Conservation (phyloP, 2,797 vertebrate genomes). For the Otolemur crassicaudatus region DNA sequence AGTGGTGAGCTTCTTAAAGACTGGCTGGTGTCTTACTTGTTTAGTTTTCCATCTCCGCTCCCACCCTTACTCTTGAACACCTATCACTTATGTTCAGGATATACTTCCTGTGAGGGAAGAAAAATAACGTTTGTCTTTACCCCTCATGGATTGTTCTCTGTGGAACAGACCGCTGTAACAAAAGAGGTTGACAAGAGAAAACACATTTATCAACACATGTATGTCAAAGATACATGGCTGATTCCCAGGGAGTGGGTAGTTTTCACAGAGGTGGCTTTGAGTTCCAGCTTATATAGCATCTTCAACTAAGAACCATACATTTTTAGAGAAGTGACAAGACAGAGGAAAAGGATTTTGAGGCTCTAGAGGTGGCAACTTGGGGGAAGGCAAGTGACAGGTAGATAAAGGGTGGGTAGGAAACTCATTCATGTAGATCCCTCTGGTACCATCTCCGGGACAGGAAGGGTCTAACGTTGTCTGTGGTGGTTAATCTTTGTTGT, state of each 20-base stretch:
- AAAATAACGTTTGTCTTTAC: not conserved
- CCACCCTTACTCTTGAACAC: not conserved
- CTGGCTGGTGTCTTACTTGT: not conserved
- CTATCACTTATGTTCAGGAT: not conserved
- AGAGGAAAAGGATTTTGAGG: not conserved
- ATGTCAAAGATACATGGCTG: not conserved
- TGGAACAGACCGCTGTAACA: not conserved
- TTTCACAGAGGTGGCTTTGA: not conserved
- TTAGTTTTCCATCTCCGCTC: not conserved
- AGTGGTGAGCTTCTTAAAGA: not conserved
- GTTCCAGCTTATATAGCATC: not conserved
- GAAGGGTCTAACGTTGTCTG: not conserved
- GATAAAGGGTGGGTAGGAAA: not conserved
- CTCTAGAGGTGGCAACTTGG: not conserved
- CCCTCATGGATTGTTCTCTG: not conserved
- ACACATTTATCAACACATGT: not conserved
- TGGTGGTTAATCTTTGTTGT: not conserved
- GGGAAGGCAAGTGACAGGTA: not conserved
- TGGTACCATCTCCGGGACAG: not conserved
- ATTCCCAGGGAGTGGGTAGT: not conserved
- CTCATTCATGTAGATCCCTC: not conserved
- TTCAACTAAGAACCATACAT: not conserved
- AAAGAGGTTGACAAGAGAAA: not conserved
- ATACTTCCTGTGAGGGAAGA: not conserved
- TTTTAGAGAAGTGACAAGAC: not conserved